Conservation (phyloP, 2,113 vertebrate genomes). For the Gasterosteus aculeatus region DNA sequence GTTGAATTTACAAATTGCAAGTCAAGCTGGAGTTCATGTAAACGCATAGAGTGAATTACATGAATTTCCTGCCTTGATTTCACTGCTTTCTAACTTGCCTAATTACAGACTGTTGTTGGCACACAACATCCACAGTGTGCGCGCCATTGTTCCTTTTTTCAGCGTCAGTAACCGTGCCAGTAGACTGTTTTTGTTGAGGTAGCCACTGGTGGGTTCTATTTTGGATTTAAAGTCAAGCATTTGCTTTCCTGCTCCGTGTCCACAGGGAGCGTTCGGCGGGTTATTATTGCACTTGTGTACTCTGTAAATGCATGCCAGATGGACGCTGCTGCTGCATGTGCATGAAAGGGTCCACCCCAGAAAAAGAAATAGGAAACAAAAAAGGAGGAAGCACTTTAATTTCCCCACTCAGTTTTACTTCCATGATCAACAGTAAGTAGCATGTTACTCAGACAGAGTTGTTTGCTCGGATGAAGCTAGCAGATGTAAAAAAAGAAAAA, state of each 20-base stretch:
- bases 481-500: not conserved
- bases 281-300: conserved; percentile 75
- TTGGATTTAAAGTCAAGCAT: conserved; percentile 71
- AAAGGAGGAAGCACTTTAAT: conserved; percentile 68
- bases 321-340: conserved; percentile 60
- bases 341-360: conserved; percentile 45
- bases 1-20: conserved; percentile 3
- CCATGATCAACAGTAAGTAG: conserved; percentile 48
- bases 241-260: conserved; percentile 71
- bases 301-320: conserved; percentile 79
- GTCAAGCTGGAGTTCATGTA: not conserved
- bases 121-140: conserved; percentile 36
- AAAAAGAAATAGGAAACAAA: conserved; percentile 39
- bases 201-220: conserved; percentile 69
- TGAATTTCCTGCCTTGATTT: conserved; percentile 29
- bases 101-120: conserved; percentile 35
- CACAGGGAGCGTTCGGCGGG: conserved; percentile 63
- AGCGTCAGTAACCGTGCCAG: conserved; percentile 40
- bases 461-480: conserved; percentile 24
- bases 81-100: conserved; percentile 15
- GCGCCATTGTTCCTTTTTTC: conserved; percentile 65
- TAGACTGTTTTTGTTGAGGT: conserved; percentile 58
- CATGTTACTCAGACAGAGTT: conserved; percentile 30
- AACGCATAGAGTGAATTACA: conserved; percentile 1
- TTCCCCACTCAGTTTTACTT: conserved; percentile 59